Conservation (phyloP, 2,888 invertebrate species). For the Acleris holmiana region DNA sequence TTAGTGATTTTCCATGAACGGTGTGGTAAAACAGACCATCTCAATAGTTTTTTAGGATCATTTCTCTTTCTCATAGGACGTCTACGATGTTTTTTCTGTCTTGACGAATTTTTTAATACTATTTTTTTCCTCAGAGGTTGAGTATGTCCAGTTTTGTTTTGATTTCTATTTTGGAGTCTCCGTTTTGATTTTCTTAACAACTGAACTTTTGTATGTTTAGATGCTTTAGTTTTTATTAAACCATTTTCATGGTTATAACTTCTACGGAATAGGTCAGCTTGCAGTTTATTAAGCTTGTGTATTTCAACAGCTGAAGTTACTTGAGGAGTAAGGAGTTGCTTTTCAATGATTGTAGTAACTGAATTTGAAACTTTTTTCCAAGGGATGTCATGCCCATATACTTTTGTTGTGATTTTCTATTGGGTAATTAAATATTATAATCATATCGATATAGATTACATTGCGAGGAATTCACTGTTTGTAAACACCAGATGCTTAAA, state of each 20-base stretch:
- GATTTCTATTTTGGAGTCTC: background rate
- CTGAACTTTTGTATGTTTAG: too few species aligned
- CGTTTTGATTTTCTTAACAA: background rate
- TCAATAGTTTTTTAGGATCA: background rate
- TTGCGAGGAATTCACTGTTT: too few species aligned
- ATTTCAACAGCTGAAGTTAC: conserved; percentile 46
- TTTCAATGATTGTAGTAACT: conserved; percentile 23
- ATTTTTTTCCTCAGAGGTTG: background rate
- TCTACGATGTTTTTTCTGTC: background rate
- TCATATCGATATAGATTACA: too few species aligned
- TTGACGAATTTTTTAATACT: background rate
- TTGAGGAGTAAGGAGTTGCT: conserved; percentile 46
- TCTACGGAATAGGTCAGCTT: conserved; percentile 59
- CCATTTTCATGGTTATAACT: conserved; percentile 41
- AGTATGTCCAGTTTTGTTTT: background rate
- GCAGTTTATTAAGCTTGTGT: conserved; percentile 42
- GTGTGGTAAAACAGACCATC: too few species aligned
- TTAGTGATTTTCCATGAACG: too few species aligned
- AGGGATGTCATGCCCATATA: conserved; percentile 65
- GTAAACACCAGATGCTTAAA: too few species aligned
- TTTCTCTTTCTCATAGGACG: background rate
- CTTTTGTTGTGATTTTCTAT: background rate
- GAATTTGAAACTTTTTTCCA: conserved; percentile 55
- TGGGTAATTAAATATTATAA: too few species aligned
- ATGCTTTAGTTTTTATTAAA: background rate